A percentile compares a stretch with the other conserved stretches of the same genome.
Conservation (phyloP, 2,797 vertebrate genomes). For the Malacoraja senta region DNA sequence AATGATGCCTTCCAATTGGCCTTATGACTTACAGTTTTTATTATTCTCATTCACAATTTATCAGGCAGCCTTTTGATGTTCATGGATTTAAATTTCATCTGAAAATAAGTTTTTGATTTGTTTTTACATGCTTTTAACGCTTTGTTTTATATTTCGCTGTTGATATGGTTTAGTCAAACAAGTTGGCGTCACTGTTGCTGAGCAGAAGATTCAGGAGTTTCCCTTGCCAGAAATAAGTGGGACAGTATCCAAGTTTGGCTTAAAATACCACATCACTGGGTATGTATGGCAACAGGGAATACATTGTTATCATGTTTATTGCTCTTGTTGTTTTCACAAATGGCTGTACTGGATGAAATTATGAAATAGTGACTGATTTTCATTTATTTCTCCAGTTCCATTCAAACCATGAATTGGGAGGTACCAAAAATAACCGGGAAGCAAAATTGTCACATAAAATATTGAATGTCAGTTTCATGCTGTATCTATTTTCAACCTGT, state of each 20-base stretch:
- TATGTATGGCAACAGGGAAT: not conserved
- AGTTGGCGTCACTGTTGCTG: not conserved
- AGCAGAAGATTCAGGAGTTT: conserved; percentile 12
- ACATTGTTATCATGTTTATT: not conserved
- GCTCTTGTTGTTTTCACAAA: too few relatives aligned
- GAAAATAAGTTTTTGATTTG: not conserved
- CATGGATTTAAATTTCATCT: not conserved
- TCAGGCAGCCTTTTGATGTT: too few relatives aligned
- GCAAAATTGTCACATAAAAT: not conserved
- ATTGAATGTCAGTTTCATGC: not conserved
- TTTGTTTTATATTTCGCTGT: not conserved
- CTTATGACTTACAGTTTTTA: not conserved
- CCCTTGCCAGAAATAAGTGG: not conserved
- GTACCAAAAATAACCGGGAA: not conserved
- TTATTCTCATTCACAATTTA: not conserved
- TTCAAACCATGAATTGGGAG: not conserved
- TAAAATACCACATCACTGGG: not conserved
- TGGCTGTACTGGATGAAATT: not conserved
- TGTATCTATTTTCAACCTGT: not conserved
- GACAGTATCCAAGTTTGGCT: not conserved
- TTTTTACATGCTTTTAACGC: not conserved
- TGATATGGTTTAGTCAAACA: not conserved
- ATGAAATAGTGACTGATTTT: not conserved
- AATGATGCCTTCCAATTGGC: not conserved
- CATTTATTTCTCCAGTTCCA: not conserved